Evolutionary conservation across 2,888 invertebrate genomes (phyloP), one percentile per base, ranked within the genome.

Genomic region (Lochmaea capreae): DNA sequence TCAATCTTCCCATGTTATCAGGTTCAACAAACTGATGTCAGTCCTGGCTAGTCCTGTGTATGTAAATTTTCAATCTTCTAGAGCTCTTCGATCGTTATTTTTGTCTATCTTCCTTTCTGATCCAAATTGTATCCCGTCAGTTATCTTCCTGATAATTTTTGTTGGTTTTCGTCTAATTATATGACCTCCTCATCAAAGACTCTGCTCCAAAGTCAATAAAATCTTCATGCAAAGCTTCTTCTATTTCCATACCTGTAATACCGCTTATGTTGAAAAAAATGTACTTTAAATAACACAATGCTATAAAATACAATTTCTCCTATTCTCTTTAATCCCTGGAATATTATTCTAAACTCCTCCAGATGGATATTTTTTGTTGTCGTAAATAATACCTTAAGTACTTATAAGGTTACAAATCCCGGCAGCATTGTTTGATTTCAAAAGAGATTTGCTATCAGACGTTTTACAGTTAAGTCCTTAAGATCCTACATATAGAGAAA

Each of bases 331-430:
- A 49, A n/a, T 49, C n/a, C 49, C 49, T 14, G n/a, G 49, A 49
- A 49, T 49, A 49, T 49, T 49, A n/a, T 49, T 39, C n/a, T 14
- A 2, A 49, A 6, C 14, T n/a, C 2, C 49, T 49, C 5, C 49
- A n/a, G n/a, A n/a, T 1, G n/a, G n/a, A 49, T 14, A 49, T 49
- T 18, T 16, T 54, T 54, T 54, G 16, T 54, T 16, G 18, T 18
- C 54, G 54, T 54, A 54, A 54, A 54, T 54, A n/a, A 49, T 49
- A 49, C 49, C 18, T 16, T 46, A 18, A 54, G 54, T 54, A 54
- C 54, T 54, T 54, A 54, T 18, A 54, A 54, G 54, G 54, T 54
- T 54, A 18, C 54, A 54, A 54, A 54, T 54, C 54, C 54, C 10
- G 9, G 16, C 54, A 54, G 18, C 18, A 54, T 16, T 54, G 54